These are phyloP conservation scores for Schizaphis graminum DNA, from an alignment of 2,888 invertebrate species.

Conservation along the genomic window DNA sequence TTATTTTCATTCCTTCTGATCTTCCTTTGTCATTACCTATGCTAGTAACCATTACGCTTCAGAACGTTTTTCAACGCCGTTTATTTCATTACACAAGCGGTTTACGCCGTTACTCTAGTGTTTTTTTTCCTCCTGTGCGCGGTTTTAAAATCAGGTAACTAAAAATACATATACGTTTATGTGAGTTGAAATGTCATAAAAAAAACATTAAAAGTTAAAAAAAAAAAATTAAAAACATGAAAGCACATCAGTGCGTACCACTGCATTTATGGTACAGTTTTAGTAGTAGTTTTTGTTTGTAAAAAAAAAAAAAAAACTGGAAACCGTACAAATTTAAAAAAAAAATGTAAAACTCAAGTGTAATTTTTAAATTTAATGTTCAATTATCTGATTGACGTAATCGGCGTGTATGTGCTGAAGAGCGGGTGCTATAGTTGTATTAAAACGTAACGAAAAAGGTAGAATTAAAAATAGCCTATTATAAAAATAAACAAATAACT, in stretches of 20 bases:
- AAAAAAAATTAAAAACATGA: background rate
- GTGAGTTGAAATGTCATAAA: background rate
- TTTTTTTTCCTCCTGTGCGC: background rate
- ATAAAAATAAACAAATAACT: slow-evolving; percentile 19
- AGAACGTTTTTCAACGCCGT: background rate
- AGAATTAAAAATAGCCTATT: background rate
- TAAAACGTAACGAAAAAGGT: background rate
- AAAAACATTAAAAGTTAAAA: background rate
- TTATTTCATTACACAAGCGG: slow-evolving; percentile 48
- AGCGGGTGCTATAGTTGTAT: background rate
- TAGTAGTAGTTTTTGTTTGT: slow-evolving; percentile 9
- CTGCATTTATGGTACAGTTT: background rate
- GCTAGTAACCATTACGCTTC: slow-evolving; percentile 14
- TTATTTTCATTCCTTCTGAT: slow-evolving; percentile 9
- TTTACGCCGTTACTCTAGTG: background rate
- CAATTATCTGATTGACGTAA: background rate
- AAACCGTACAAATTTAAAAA: background rate
- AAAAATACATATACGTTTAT: slow-evolving; percentile 2
- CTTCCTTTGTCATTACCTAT: background rate
- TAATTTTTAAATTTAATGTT: background rate
- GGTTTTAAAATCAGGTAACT: slow-evolving; percentile 29
- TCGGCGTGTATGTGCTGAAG: background rate
- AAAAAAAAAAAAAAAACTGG: background rate
- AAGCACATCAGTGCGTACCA: slow-evolving; percentile 12
- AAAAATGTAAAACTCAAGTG: background rate